Conservation (phyloP, 2,888 invertebrate species). For the Rosalia funebris region DNA sequence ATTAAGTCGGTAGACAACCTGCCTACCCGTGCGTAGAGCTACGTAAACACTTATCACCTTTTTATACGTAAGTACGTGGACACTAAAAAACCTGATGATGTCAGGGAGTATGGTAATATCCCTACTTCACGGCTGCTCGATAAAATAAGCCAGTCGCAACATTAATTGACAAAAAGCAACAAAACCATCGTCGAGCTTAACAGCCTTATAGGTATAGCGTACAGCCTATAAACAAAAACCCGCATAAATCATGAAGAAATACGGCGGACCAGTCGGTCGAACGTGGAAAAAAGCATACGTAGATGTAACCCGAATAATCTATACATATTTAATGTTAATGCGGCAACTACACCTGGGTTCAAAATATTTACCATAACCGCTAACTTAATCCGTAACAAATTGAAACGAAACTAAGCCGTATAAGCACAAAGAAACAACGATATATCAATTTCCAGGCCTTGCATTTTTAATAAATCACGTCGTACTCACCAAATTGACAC, state of each 20-base stretch:
- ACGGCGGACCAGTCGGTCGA: conserved; percentile 25
- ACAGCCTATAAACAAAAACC: conserved; percentile 23
- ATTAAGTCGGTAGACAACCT: too few relatives aligned
- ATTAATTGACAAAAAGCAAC: conserved; percentile 4
- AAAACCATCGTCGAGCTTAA: neutral
- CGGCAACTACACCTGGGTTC: conserved; percentile 41
- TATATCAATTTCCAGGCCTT: conserved; percentile 51
- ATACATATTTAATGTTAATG: conserved; percentile 47
- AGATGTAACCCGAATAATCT: conserved; percentile 40
- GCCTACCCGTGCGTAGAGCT: too few relatives aligned
- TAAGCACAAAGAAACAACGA: conserved; percentile 46
- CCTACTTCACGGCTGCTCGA: neutral
- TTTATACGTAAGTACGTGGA: too few relatives aligned
- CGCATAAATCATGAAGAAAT: conserved; percentile 31
- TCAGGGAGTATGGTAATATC: neutral
- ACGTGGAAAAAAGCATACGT: conserved; percentile 30
- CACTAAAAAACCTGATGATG: neutral
- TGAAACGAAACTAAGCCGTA: conserved; percentile 50
- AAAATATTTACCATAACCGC: conserved; percentile 42
- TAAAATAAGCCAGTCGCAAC: neutral
- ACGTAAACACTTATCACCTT: too few relatives aligned
- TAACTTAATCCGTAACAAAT: conserved; percentile 50
- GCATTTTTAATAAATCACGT: conserved; percentile 51
- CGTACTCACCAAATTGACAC: conserved; percentile 53
- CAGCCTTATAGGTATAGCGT: neutral